phyloP scores from a whole-genome alignment of 2,113 vertebrate species.

The Orientallactaga bullata region DNA sequence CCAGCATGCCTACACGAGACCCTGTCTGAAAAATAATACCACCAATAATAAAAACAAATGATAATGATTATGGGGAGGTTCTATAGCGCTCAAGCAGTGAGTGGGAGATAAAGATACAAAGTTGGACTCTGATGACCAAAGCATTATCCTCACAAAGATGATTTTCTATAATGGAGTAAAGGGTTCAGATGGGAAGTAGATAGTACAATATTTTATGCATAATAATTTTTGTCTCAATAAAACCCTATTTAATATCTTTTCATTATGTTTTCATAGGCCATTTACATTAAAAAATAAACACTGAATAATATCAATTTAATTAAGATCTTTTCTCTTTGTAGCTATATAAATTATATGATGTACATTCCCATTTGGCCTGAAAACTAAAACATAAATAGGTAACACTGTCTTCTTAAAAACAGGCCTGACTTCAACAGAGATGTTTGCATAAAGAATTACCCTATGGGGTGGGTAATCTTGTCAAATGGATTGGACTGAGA shows the following conservation, averaged over 20 bases:
- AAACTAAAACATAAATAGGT: conserved; percentile 24
- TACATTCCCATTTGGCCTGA: background rate
- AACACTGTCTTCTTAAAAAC: background rate
- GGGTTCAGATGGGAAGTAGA: background rate
- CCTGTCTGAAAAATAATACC: too few species aligned
- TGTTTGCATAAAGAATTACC: background rate
- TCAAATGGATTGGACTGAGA: background rate
- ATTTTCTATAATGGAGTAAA: background rate
- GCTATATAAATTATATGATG: background rate
- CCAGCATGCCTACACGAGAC: too few species aligned
- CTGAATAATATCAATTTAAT: conserved; percentile 25
- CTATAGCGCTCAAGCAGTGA: background rate
- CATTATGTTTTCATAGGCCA: background rate
- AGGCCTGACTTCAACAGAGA: background rate
- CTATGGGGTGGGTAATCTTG: background rate
- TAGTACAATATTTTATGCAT: background rate
- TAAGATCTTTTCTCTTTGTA: background rate
- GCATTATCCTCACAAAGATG: background rate
- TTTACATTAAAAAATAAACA: background rate
- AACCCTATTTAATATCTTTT: background rate
- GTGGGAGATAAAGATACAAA: background rate
- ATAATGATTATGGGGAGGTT: background rate
- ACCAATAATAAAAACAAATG: too few species aligned
- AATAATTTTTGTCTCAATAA: background rate
- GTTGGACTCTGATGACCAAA: background rate